phyloP scores from a whole-genome alignment of 2,888 invertebrate genomes.

The Tenthredo mesomela region DNA sequence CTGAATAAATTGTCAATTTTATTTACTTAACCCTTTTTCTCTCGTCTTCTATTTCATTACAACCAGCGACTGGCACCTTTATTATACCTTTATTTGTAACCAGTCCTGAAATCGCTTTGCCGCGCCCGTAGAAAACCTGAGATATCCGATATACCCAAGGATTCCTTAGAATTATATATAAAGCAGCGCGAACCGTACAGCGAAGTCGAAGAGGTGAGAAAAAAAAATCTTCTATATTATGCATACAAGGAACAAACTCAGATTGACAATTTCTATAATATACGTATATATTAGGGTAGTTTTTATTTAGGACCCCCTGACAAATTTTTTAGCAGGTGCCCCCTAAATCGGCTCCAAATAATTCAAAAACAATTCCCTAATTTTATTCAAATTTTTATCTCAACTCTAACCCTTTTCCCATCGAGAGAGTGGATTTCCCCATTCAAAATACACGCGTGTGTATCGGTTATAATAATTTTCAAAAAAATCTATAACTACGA shows the following conservation, averaged over 20 bases:
- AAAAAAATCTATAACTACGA: too few relatives aligned
- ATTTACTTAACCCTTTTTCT: constrained; percentile 10
- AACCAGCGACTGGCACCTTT: neutral
- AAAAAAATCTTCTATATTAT: neutral
- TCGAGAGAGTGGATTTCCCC: too few relatives aligned
- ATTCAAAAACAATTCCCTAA: too few relatives aligned
- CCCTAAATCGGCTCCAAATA: too few relatives aligned
- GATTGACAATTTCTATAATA: neutral
- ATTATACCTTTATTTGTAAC: constrained; percentile 27
- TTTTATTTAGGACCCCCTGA: too few relatives aligned
- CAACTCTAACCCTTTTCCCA: too few relatives aligned
- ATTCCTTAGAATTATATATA: neutral
- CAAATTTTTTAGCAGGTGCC: too few relatives aligned
- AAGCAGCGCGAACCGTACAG: neutral
- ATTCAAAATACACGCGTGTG: too few relatives aligned
- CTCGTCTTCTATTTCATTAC: constrained; percentile 34
- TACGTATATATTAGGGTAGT: too few relatives aligned
- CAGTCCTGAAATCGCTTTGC: constrained; percentile 28
- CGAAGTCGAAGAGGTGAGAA: neutral
- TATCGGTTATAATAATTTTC: too few relatives aligned
- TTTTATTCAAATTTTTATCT: too few relatives aligned
- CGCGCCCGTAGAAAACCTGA: neutral
- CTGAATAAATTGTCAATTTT: constrained; percentile 30
- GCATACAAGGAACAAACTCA: neutral
- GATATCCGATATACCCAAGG: constrained; percentile 17